A percentile compares a stretch with the other conserved stretches of the same genome.
Evolutionary conservation across 1,140 invertebrate genomes (phyloP).

Genomic region (Brachystomella parvula): DNA sequence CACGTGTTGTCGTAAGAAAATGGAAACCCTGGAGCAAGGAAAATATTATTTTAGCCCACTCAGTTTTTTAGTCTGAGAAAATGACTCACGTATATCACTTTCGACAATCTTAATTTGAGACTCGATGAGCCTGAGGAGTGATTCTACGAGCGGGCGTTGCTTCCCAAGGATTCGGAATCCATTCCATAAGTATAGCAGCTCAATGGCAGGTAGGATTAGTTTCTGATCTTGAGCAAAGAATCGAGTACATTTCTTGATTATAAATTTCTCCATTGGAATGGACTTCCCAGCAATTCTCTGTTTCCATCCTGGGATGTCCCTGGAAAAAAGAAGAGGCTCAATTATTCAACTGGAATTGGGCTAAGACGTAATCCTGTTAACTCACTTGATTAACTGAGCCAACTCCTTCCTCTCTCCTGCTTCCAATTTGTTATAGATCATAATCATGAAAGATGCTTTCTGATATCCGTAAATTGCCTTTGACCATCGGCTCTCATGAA

Average conservation of each 20-base stretch:
- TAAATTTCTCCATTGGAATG: constrained; percentile 93
- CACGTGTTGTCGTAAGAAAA: constrained; percentile 61
- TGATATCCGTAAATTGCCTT: constrained; percentile 83
- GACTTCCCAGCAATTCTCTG: constrained; percentile 92
- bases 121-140: constrained; percentile 65
- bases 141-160: constrained; percentile 56
- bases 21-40: not conserved
- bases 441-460: constrained; percentile 69
- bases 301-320: constrained; percentile 69
- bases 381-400: constrained; percentile 54
- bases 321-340: constrained; percentile 43
- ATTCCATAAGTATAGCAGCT: constrained; percentile 91
- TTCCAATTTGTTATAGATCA: constrained; percentile 54
- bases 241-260: constrained; percentile 69
- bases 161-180: constrained; percentile 75
- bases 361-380: not conserved
- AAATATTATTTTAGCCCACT: constrained; percentile 5
- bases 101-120: constrained; percentile 38
- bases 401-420: constrained; percentile 47
- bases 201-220: constrained; percentile 71
- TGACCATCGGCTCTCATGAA: constrained; percentile 81
- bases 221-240: constrained; percentile 65
- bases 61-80: not conserved
- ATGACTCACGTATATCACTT: constrained; percentile 38
- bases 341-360: not conserved